Evolutionary conservation across 2,888 invertebrate species (phyloP).

Genomic region (Amiota minor): DNA sequence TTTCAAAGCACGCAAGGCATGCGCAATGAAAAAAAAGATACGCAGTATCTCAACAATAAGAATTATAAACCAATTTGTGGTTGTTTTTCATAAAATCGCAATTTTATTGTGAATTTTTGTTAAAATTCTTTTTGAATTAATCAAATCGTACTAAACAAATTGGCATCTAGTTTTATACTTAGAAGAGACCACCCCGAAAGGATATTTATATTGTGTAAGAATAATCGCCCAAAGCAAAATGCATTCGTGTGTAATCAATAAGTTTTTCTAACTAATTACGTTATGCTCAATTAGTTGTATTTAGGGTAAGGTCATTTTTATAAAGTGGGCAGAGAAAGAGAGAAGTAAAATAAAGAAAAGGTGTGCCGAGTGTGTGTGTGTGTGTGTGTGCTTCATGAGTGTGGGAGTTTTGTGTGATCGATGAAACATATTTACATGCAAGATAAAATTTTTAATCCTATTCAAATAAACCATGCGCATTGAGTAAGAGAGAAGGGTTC

Average conservation of each 20-base stretch:
- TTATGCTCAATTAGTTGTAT: constrained; percentile 62
- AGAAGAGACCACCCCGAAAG: background rate
- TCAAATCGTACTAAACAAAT: no score
- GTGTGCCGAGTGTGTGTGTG: constrained; percentile 5
- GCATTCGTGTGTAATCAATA: constrained; percentile 36
- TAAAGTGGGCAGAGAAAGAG: constrained; percentile 41
- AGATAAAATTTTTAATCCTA: no score
- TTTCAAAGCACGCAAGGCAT: constrained; percentile 33
- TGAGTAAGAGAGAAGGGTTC: no score
- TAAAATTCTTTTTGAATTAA: background rate
- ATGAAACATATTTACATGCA: no score
- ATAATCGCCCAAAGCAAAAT: background rate
- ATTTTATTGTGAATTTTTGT: constrained; percentile 11
- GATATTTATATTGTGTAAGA: background rate
- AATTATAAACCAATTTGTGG: constrained; percentile 22
- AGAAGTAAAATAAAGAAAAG: constrained; percentile 23
- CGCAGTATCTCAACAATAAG: background rate
- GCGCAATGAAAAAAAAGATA: background rate
- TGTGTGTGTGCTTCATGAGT: background rate
- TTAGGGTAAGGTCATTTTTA: constrained; percentile 46
- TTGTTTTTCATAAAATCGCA: background rate
- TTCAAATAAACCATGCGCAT: no score
- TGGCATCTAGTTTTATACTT: no score
- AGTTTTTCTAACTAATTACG: constrained; percentile 61
- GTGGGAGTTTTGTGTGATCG: no score